Conservation (phyloP, 2,797 vertebrate genomes). For the Gorsachius magnificus region DNA sequence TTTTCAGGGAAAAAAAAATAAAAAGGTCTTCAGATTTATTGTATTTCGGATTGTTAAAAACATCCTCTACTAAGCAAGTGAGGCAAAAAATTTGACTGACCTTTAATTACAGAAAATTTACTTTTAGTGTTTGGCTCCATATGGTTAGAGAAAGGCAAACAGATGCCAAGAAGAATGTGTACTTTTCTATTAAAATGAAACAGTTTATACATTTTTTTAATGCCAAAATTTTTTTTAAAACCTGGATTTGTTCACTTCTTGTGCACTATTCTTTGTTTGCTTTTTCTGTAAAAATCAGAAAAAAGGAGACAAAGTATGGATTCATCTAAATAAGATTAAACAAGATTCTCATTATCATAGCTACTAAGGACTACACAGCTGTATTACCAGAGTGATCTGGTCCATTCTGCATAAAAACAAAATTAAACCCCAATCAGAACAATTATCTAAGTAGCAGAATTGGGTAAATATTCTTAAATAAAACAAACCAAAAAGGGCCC, state of each 20-base stretch:
- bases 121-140: slow-evolving; percentile 15
- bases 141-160: slow-evolving; percentile 9
- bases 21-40: background rate
- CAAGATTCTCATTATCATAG: background rate
- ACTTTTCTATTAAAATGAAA: slow-evolving; percentile 40
- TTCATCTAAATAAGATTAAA: background rate
- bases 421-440: background rate
- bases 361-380: background rate
- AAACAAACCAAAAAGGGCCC: background rate
- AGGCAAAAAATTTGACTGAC: background rate
- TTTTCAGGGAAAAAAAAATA: background rate
- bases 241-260: background rate
- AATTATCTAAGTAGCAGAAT: background rate
- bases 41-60: background rate
- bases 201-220: too few species aligned
- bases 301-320: background rate
- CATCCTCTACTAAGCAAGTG: background rate
- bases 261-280: background rate
- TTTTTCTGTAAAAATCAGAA: background rate
- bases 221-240: too few species aligned
- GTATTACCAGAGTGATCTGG: background rate
- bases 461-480: background rate
- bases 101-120: slow-evolving; percentile 2
- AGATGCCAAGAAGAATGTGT: slow-evolving; percentile 6
- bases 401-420: background rate